A percentile compares a stretch with the other conserved stretches of the same genome.
phyloP scores from a whole-genome alignment of 2,888 invertebrate species.

The Brachynemurus nebulosus region DNA sequence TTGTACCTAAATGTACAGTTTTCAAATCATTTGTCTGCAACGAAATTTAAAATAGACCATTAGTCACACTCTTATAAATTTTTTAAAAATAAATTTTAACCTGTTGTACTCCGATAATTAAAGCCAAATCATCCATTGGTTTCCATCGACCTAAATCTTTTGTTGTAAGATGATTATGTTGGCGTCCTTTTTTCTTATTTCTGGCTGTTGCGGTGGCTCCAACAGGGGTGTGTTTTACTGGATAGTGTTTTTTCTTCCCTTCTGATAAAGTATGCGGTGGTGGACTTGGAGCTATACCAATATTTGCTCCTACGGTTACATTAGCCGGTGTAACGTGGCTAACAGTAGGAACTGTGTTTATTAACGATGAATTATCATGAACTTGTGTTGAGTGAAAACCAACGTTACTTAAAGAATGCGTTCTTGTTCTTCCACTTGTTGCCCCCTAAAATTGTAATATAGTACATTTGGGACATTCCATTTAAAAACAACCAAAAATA shows the following conservation, averaged over 20 bases:
- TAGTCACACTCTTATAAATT: too few species aligned
- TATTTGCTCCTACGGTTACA: slow-evolving; percentile 26
- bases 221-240: slow-evolving; percentile 21
- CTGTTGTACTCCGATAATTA: slow-evolving; percentile 89
- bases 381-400: slow-evolving; percentile 14
- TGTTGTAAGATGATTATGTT: slow-evolving; percentile 54
- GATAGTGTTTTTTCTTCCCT: slow-evolving; percentile 28
- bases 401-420: slow-evolving; percentile 5
- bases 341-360: slow-evolving; percentile 9
- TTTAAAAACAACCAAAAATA: too few species aligned
- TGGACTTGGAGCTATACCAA: slow-evolving; percentile 26
- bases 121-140: slow-evolving; percentile 87
- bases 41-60: too few species aligned
- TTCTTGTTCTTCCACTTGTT: slow-evolving; percentile 19
- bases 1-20: slow-evolving; percentile 78
- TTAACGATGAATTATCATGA: slow-evolving; percentile 8
- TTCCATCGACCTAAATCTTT: slow-evolving; percentile 92
- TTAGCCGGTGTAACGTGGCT: slow-evolving; percentile 11
- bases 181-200: slow-evolving; percentile 45
- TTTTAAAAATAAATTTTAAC: slow-evolving; percentile 27
- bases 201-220: slow-evolving; percentile 31
- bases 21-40: slow-evolving; percentile 61
- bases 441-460: slow-evolving; percentile 1
- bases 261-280: slow-evolving; percentile 24
- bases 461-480: too few species aligned